A percentile compares a stretch with the other conserved stretches of the same genome.
Evolutionary conservation across 2,113 vertebrate genomes (phyloP).

Genomic region (Taxidea taxus): DNA sequence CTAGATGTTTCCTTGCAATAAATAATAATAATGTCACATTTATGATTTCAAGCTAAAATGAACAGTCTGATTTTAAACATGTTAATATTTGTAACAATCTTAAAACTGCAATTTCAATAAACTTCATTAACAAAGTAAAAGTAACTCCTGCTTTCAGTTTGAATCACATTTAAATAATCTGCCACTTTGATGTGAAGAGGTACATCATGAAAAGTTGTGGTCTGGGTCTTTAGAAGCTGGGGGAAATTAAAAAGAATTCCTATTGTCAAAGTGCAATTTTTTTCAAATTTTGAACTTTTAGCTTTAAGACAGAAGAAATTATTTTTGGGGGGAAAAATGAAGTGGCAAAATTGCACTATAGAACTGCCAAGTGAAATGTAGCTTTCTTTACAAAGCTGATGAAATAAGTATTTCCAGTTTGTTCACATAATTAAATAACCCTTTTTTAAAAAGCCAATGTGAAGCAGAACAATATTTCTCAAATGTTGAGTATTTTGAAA

Average conservation of each 20-base stretch:
- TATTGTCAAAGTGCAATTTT: background rate
- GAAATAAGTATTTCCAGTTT: background rate
- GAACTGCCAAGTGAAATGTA: background rate
- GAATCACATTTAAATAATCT: background rate
- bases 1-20: background rate
- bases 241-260: background rate
- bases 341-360: background rate
- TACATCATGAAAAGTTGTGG: background rate
- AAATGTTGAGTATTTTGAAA: background rate
- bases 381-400: background rate
- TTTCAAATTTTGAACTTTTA: slow-evolving; percentile 17
- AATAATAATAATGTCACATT: background rate
- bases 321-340: background rate
- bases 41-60: background rate
- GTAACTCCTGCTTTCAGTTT: background rate
- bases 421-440: background rate
- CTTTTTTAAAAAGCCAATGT: background rate
- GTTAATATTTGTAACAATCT: background rate
- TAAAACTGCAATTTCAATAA: background rate
- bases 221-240: background rate
- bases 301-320: background rate
- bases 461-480: background rate
- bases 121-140: background rate
- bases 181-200: background rate
- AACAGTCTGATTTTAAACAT: background rate